phyloP scores from a whole-genome alignment of 2,113 vertebrate genomes.

The Herpetotheres cachinnans region DNA sequence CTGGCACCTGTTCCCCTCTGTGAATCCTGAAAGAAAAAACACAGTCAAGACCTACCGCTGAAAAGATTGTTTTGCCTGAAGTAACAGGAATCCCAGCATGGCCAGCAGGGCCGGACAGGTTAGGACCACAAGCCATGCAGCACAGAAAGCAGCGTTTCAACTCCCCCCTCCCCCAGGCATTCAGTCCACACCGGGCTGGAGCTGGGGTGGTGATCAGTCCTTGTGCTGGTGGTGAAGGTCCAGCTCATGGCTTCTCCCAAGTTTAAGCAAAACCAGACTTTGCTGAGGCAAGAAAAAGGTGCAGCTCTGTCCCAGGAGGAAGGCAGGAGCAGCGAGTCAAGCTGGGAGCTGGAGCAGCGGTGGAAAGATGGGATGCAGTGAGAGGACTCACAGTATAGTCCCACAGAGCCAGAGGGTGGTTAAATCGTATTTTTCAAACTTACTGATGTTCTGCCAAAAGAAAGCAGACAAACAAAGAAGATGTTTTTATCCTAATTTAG shows the following conservation, averaged over 20 bases:
- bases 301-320: background rate
- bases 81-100: background rate
- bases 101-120: background rate
- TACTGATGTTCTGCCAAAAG: background rate
- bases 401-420: background rate
- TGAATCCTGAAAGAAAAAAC: background rate
- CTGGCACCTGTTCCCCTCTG: accelerated
- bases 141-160: background rate
- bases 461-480: background rate
- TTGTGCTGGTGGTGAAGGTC: background rate
- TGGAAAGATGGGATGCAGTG: accelerated
- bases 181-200: background rate
- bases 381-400: background rate
- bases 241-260: background rate
- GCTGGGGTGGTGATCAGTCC: background rate
- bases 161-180: background rate
- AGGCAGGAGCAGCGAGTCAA: accelerated
- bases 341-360: background rate
- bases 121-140: background rate
- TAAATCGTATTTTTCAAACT: background rate
- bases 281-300: background rate
- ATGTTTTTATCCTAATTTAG: background rate
- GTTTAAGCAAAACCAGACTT: background rate
- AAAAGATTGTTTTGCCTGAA: background rate
- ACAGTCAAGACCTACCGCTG: background rate